Conservation (phyloP, 1,140 invertebrate species). For the Drosophila simulans region DNA sequence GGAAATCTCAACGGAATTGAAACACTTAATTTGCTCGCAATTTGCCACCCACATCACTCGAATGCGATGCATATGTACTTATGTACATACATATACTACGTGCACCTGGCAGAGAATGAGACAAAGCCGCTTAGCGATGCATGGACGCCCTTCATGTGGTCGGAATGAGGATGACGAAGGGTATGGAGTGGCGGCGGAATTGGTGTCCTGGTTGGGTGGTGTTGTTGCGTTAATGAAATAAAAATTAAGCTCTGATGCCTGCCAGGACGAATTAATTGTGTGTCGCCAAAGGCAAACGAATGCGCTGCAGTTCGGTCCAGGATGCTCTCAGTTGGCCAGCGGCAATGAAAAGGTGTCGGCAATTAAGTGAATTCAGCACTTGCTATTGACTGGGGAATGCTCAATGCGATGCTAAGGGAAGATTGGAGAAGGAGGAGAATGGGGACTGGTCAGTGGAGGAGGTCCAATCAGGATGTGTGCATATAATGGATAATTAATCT, state of each 20-base stretch:
- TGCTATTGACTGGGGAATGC: constrained; percentile 46
- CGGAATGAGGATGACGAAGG: background rate
- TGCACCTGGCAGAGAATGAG: constrained; percentile 65
- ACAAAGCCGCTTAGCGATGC: constrained; percentile 55
- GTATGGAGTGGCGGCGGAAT: background rate
- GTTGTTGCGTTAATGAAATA: constrained; percentile 61
- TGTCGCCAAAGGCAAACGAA: constrained; percentile 24
- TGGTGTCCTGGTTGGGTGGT: background rate
- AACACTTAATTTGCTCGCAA: constrained; percentile 47
- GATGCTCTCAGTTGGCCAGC: constrained; percentile 34
- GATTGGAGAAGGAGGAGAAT: background rate
- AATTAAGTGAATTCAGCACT: constrained; percentile 77
- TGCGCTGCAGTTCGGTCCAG: constrained; percentile 6
- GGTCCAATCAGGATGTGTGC: constrained; percentile 18
- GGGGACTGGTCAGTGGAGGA: constrained; percentile 4
- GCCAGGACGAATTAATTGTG: constrained; percentile 66
- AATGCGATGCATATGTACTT: constrained; percentile 14
- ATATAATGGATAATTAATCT: constrained; percentile 68
- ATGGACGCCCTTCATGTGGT: constrained; percentile 27
- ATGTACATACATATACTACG: constrained; percentile 12
- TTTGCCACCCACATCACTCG: constrained; percentile 13
- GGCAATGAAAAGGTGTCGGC: constrained; percentile 60
- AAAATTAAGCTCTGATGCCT: constrained; percentile 50
- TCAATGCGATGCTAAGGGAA: background rate
- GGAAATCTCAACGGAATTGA: constrained; percentile 45